Evolutionary conservation across 2,888 invertebrate species (phyloP).

Genomic region (Pterostichus niger): DNA sequence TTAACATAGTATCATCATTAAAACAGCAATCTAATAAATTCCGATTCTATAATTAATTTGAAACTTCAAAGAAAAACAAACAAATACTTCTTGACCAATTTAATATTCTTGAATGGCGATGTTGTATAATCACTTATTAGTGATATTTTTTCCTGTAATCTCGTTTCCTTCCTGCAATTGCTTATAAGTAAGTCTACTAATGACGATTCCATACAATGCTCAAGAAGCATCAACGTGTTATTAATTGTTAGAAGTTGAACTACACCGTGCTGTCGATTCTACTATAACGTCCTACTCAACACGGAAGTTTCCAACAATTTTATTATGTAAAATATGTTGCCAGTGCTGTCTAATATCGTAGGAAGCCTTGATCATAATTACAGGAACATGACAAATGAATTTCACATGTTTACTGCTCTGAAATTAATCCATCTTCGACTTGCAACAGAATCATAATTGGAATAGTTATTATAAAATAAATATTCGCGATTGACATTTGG

Average conservation of each 20-base stretch:
- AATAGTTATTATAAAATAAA: too few species aligned
- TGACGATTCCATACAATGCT: slow-evolving; percentile 12
- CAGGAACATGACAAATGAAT: slow-evolving; percentile 29
- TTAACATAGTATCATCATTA: slow-evolving; percentile 1
- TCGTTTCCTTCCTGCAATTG: neutral
- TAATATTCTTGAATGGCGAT: neutral
- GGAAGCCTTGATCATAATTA: slow-evolving; percentile 21
- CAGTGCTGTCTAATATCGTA: neutral
- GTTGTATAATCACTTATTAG: slow-evolving; percentile 7
- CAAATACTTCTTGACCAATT: neutral
- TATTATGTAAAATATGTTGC: slow-evolving; percentile 41
- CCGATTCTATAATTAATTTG: neutral
- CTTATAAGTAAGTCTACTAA: neutral
- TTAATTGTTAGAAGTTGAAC: slow-evolving; percentile 9
- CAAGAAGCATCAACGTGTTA: slow-evolving; percentile 17
- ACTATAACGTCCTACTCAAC: neutral
- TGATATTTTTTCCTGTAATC: neutral
- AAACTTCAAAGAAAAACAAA: neutral
- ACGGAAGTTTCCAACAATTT: slow-evolving; percentile 41
- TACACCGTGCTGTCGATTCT: neutral
- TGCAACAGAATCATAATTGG: too few species aligned
- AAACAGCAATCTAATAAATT: neutral
- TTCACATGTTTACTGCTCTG: neutral
- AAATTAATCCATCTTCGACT: too few species aligned
- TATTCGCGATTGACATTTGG: too few species aligned